These are phyloP conservation scores for Crossoptilon crossoptilon DNA, from an alignment of 2,797 vertebrate species.

Conservation along the genomic window DNA sequence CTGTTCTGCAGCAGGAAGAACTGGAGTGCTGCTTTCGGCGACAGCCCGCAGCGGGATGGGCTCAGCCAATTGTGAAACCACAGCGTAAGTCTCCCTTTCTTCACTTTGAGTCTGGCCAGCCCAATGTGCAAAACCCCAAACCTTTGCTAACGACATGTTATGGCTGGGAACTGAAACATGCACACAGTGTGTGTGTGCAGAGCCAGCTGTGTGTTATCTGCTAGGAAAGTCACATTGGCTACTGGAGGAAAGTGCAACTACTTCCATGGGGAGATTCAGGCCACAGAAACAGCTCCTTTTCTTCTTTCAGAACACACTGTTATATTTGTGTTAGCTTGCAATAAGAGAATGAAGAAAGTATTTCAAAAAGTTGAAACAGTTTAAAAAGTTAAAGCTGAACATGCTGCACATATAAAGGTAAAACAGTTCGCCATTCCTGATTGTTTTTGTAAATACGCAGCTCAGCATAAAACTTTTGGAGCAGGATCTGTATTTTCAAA, in stretches of 20 bases:
- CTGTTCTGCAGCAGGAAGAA: neutral
- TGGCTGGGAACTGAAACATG: neutral
- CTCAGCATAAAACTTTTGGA: neutral
- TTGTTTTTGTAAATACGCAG: neutral
- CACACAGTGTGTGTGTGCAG: neutral
- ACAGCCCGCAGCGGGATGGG: neutral
- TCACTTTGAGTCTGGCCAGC: slow-evolving; percentile 21
- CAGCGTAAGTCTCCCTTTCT: slow-evolving; percentile 47
- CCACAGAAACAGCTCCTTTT: neutral
- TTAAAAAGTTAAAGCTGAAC: neutral
- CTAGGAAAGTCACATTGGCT: neutral
- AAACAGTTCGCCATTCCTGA: neutral
- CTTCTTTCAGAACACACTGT: neutral
- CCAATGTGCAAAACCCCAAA: slow-evolving; percentile 44
- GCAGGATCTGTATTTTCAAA: neutral
- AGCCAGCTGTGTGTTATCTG: neutral
- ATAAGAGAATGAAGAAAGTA: neutral
- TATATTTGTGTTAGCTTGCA: neutral
- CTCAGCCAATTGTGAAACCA: slow-evolving; percentile 45
- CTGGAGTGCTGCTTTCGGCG: accelerated
- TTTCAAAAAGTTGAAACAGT: neutral
- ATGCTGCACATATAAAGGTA: neutral
- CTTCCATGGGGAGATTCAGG: neutral
- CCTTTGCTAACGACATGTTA: neutral
- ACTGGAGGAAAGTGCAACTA: neutral